Conservation (phyloP, 2,888 invertebrate genomes). For the Platycnemis pennipes region DNA sequence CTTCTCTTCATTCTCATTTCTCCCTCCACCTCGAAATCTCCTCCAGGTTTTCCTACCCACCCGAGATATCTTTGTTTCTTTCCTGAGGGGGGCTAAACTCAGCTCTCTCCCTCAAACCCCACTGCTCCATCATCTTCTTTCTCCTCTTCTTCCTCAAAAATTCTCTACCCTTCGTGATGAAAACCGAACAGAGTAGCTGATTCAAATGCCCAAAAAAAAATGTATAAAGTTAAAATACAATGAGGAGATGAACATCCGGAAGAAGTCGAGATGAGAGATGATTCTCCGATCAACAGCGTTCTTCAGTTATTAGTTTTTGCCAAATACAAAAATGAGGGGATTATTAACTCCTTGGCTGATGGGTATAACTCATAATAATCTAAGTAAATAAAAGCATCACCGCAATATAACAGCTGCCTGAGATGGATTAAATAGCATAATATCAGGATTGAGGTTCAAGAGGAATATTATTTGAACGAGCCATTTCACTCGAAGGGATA, state of each 20-base stretch:
- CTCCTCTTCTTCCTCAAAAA: background rate
- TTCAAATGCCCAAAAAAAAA: background rate
- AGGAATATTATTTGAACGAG: background rate
- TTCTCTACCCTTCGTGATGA: background rate
- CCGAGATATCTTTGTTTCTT: background rate
- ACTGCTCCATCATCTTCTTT: background rate
- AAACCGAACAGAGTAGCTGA: background rate
- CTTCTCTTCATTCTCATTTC: background rate
- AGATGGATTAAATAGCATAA: background rate
- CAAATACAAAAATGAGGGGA: background rate
- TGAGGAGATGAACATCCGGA: background rate
- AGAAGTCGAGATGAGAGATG: background rate
- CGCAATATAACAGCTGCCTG: background rate
- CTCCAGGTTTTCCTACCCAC: background rate
- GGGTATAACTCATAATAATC: background rate
- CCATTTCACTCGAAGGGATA: background rate
- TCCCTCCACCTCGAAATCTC: background rate
- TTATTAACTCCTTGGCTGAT: background rate
- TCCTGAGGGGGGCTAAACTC: background rate
- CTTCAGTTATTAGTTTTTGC: constrained; percentile 23
- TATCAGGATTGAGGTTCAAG: background rate
- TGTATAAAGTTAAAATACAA: background rate
- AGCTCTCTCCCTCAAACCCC: background rate
- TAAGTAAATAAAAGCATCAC: background rate
- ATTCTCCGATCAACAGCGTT: background rate